Conservation (phyloP, 2,113 vertebrate genomes). For the Mus spicilegus region DNA sequence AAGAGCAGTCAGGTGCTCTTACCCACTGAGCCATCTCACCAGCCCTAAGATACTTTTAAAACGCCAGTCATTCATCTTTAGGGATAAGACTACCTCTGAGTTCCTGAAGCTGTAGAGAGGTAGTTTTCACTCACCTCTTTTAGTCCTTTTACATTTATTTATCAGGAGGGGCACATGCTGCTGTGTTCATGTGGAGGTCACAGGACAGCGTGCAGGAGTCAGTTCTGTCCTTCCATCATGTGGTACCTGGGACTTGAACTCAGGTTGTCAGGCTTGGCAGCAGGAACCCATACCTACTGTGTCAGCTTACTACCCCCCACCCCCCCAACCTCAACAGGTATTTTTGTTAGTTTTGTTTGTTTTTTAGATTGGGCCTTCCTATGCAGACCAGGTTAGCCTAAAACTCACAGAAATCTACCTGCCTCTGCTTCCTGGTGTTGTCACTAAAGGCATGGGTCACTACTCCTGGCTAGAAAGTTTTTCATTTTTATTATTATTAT, state of each 20-base stretch:
- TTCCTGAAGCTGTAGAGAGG: neutral
- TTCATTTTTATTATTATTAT: neutral
- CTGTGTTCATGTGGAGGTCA: neutral
- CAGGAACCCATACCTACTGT: neutral
- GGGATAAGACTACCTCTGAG: neutral
- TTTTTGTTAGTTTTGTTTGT: neutral
- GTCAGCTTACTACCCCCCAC: neutral
- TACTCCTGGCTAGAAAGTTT: neutral
- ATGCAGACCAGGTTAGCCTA: neutral
- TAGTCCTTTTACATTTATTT: neutral
- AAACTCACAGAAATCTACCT: neutral
- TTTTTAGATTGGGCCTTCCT: neutral
- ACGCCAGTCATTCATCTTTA: neutral
- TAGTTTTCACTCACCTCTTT: neutral
- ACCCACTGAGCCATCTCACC: no score
- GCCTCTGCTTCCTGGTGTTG: neutral
- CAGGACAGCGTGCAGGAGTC: neutral
- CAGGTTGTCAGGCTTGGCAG: neutral
- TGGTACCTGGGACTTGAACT: neutral
- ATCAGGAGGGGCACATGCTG: neutral
- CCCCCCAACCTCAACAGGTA: neutral
- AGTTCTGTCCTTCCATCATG: neutral
- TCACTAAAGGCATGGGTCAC: neutral
- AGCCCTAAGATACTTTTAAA: neutral
- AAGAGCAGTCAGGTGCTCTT: no score